Evolutionary conservation across 2,797 vertebrate genomes (phyloP).

Genomic region (Parauchenoglanis punctatus): DNA sequence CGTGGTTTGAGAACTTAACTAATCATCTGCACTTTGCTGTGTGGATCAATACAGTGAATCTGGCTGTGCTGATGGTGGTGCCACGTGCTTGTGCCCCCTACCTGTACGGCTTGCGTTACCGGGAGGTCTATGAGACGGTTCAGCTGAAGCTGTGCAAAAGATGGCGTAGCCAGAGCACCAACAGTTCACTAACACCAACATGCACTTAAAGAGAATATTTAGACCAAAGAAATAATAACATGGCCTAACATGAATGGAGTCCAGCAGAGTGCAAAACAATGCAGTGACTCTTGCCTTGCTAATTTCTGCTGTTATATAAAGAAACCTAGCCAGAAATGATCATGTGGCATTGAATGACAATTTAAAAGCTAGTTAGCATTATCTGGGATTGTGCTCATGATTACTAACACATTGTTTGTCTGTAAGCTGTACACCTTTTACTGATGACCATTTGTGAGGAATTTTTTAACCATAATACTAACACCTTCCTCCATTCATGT

Average conservation of each 20-base stretch:
- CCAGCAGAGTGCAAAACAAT: background rate
- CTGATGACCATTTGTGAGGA: background rate
- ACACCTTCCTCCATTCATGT: too few relatives aligned
- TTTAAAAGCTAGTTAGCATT: background rate
- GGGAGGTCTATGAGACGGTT: slow-evolving; percentile 72
- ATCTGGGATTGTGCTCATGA: background rate
- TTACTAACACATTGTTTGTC: background rate
- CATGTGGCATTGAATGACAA: background rate
- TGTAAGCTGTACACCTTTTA: background rate
- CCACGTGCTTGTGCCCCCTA: slow-evolving; percentile 77
- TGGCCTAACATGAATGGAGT: background rate
- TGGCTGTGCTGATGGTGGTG: slow-evolving; percentile 76
- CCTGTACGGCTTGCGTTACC: slow-evolving; percentile 79
- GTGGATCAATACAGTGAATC: slow-evolving; percentile 77
- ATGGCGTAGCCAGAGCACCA: slow-evolving; percentile 54
- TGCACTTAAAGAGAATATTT: background rate
- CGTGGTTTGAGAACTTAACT: slow-evolving; percentile 52
- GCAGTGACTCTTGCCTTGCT: background rate
- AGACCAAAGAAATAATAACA: background rate
- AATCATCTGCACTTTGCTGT: slow-evolving; percentile 55
- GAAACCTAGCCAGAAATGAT: background rate
- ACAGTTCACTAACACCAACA: slow-evolving; percentile 30
- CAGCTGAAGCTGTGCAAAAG: slow-evolving; percentile 63
- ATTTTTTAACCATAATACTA: background rate
- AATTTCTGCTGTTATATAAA: background rate